Evolutionary conservation across 2,888 invertebrate genomes (phyloP).

Genomic region (Laspeyria flexula): DNA sequence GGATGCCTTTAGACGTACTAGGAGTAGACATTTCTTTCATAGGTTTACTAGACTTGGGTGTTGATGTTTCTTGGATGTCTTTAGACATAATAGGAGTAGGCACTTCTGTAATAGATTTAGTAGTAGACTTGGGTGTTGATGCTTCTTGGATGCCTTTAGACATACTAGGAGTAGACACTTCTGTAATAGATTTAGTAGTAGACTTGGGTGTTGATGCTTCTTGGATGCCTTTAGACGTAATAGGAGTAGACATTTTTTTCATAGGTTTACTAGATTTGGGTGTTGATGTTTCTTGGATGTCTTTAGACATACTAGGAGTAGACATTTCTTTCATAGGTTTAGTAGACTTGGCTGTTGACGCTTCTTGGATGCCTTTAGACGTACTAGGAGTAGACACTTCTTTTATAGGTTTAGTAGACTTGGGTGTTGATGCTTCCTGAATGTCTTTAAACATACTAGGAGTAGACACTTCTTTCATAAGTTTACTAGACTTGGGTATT

Average conservation of each 20-base stretch:
- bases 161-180: not conserved
- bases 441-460: not conserved
- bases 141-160: not conserved
- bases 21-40: not conserved
- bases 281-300: not conserved
- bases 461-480: not conserved
- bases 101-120: not conserved
- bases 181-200: not conserved
- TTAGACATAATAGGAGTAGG: not conserved
- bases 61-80: not conserved
- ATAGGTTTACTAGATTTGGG: not conserved
- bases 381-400: not conserved
- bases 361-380: not conserved
- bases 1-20: not conserved
- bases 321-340: not conserved
- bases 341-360: not conserved
- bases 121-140: not conserved
- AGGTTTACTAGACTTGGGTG: not conserved
- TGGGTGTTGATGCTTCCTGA: not conserved
- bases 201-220: not conserved
- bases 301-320: not conserved
- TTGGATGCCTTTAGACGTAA: not conserved
- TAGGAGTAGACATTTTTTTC: not conserved
- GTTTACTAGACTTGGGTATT: not conserved
- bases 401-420: not conserved